These are phyloP conservation scores for Propithecus perrieri DNA, from an alignment of 2,797 vertebrate species.

Conservation along the genomic window DNA sequence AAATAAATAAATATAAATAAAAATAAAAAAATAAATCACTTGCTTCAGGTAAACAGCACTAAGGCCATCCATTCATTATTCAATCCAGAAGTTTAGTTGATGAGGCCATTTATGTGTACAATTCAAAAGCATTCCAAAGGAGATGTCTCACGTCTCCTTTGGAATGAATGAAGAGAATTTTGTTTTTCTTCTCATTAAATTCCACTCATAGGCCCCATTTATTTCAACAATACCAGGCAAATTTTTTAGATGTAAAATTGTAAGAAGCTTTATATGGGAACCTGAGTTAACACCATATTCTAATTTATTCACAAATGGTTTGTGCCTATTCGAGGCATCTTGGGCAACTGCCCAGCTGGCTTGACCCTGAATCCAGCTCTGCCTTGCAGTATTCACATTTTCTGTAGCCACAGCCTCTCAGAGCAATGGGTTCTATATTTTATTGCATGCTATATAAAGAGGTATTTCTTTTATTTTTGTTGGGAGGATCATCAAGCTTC, in stretches of 20 bases:
- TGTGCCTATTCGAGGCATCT: neutral
- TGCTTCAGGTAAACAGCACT: neutral
- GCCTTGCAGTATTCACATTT: neutral
- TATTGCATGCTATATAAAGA: neutral
- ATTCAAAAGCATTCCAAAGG: neutral
- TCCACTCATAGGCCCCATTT: neutral
- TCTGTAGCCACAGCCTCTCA: neutral
- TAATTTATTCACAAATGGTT: neutral
- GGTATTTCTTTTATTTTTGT: constrained; percentile 41
- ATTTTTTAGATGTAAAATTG: constrained; percentile 6
- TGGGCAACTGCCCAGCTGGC: neutral
- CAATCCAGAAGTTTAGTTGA: neutral
- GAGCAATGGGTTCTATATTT: neutral
- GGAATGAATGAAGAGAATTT: neutral
- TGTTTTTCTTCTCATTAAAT: constrained; percentile 45
- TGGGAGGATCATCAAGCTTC: neutral
- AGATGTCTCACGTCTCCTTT: neutral
- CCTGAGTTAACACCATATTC: neutral
- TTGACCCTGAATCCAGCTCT: neutral
- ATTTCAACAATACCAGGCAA: neutral
- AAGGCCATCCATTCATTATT: neutral
- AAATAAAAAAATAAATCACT: neutral
- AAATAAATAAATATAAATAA: too few relatives aligned
- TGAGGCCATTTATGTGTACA: neutral
- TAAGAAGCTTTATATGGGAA: neutral